Percentiles rank a stretch among this genome's conserved stretches.
phyloP scores from a whole-genome alignment of 2,113 vertebrate species.

The Phainopepla nitens region DNA sequence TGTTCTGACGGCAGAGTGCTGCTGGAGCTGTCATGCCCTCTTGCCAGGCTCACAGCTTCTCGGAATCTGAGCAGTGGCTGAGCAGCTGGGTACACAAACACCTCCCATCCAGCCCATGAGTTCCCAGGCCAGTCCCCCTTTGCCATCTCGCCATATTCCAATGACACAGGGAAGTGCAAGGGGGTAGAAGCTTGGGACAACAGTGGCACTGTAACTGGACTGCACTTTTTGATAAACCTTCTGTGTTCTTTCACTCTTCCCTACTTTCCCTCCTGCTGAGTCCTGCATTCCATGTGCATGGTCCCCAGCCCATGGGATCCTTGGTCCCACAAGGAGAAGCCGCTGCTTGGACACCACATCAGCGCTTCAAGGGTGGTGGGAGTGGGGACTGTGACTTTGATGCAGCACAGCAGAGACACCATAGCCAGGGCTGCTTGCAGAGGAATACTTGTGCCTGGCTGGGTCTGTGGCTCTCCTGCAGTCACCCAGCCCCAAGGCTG shows the following conservation, averaged over 20 bases:
- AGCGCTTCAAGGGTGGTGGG: accelerated
- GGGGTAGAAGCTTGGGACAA: neutral
- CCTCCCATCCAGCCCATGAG: neutral
- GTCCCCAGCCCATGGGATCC: neutral
- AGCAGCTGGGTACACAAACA: neutral
- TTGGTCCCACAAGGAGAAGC: neutral
- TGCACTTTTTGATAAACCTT: neutral
- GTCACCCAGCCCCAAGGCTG: neutral
- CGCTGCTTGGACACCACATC: accelerated
- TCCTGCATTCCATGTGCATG: neutral
- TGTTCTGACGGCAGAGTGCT: neutral
- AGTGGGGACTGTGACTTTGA: accelerated
- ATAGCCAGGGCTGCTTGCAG: neutral
- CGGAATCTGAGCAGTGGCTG: accelerated
- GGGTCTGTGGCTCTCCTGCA: neutral
- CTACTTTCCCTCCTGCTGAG: neutral
- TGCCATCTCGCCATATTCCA: accelerated
- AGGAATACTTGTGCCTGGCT: neutral
- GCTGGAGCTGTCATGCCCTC: neutral
- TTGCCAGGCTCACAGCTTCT: neutral
- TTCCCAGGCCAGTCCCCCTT: neutral
- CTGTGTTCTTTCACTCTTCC: neutral
- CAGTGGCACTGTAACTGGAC: neutral
- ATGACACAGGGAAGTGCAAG: neutral
- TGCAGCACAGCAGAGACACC: neutral